Conservation (phyloP, 2,113 vertebrate genomes). For the Taxidea taxus region DNA sequence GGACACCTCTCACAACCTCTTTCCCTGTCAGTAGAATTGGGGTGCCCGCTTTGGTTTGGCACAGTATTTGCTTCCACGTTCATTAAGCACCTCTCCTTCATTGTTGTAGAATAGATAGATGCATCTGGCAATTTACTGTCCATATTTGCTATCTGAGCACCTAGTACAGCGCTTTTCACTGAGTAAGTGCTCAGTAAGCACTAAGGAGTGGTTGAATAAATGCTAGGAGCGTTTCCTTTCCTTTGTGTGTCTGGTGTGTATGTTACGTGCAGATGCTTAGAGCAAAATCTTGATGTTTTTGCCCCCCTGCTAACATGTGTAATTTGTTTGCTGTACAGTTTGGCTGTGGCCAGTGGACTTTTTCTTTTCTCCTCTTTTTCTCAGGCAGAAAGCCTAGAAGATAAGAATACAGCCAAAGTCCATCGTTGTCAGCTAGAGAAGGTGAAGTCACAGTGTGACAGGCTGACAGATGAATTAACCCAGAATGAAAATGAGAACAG, state of each 20-base stretch:
- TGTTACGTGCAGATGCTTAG: background rate
- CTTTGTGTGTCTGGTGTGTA: background rate
- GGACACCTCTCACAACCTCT: background rate
- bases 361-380: slow-evolving; percentile 46
- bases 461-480: slow-evolving; percentile 87
- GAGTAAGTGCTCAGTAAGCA: background rate
- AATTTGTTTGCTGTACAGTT: background rate
- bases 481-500: slow-evolving; percentile 85
- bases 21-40: background rate
- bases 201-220: background rate
- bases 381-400: slow-evolving; percentile 88
- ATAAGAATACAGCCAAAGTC: slow-evolving; percentile 85
- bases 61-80: background rate
- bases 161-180: background rate
- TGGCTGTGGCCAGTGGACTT: background rate
- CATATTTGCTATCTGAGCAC: background rate
- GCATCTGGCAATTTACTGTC: background rate
- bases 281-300: background rate
- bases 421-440: slow-evolving; percentile 90
- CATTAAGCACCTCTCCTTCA: background rate
- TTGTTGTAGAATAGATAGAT: background rate
- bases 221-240: background rate
- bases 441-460: slow-evolving; percentile 92
- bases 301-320: background rate
- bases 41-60: background rate